Base-by-base conservation (phyloP, 1,140 invertebrate species). In the Eueides isabella region DNA sequence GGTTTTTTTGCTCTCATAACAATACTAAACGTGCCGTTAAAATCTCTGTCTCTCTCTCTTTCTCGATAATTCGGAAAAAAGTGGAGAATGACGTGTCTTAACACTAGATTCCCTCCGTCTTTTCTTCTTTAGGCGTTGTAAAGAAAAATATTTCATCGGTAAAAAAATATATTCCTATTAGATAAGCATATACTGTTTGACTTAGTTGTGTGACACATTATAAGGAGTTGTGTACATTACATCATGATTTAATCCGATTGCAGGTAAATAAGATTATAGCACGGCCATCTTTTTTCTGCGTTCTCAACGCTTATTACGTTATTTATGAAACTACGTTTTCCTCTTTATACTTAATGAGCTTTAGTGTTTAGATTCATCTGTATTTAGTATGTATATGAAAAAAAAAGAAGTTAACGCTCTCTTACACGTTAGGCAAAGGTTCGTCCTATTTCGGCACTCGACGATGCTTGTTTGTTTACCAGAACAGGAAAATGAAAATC, bases 171-270 rank as follows among this genome's bases (percentile, higher is more conserved):
- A 26, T 55, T 55, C 11, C 19, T 55, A 26, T 55, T 55, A 55
- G 48, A 55, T 55, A 55, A 55, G 48, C 48, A 55, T 12, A 19
- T 11, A 26, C 19, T 26, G 61, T 44, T n/a, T 64, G 26, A 55
- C 38, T 64, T 41, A 19, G 29, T 48, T 48, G 11, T 30, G 63
- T 31, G 61, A 31, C 30, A 70, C 55, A 69, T 26, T 33, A 28
- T 28, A 44, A 48, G 41, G 28, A 72, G 38, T 55, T 64, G 30
- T 72, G 44, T 72, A 63, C 29, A n/a, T 63, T 72, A 65, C 63
- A 35, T 72, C 38, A 72, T 62, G 35, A 23, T 72, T 72, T 72
- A 72, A 72, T 72, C 31, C 41, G 71, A 72, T 72, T 72, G 62
- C 71, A 26, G 41, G 28, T 66, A 72, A 72, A 72, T 61, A 44